Evolutionary conservation across 2,888 invertebrate species (phyloP).

Genomic region (Nineta flava): DNA sequence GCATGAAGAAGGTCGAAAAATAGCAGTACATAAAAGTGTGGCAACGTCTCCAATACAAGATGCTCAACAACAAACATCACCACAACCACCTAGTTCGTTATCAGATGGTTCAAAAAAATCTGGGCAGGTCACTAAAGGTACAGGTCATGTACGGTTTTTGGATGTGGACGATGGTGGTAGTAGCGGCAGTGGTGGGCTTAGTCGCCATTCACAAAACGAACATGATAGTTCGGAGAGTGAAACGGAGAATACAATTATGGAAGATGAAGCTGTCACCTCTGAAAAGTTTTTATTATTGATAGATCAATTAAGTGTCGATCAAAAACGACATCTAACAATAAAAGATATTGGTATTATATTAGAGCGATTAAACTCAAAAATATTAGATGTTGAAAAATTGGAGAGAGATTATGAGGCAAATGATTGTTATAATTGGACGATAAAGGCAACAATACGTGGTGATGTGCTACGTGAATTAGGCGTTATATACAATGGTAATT

Average conservation of each 20-base stretch:
- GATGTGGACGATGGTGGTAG: conserved; percentile 48
- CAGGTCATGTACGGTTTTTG: conserved; percentile 71
- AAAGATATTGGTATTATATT: conserved; percentile 91
- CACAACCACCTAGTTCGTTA: conserved; percentile 38
- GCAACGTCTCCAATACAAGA: conserved; percentile 88
- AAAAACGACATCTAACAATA: conserved; percentile 81
- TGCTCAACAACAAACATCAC: conserved; percentile 43
- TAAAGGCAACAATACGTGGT: conserved; percentile 85
- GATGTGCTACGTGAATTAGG: conserved; percentile 82
- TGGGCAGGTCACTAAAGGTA: conserved; percentile 37
- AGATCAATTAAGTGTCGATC: conserved; percentile 83
- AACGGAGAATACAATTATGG: conserved; percentile 84
- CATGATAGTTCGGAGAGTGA: conserved; percentile 87
- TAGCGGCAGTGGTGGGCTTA: conserved; percentile 19
- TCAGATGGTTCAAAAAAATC: background rate
- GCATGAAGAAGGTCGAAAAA: conserved; percentile 83
- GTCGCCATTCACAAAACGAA: conserved; percentile 40
- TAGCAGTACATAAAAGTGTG: conserved; percentile 82
- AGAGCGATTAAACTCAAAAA: conserved; percentile 82
- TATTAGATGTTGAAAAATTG: conserved; percentile 81
- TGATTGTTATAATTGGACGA: conserved; percentile 93
- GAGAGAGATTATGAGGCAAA: conserved; percentile 86
- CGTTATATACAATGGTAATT: conserved; percentile 88
- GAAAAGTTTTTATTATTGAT: conserved; percentile 86
- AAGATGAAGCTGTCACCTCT: conserved; percentile 77